phyloP scores from a whole-genome alignment of 2,797 vertebrate genomes.

The Lerista edwardsae region DNA sequence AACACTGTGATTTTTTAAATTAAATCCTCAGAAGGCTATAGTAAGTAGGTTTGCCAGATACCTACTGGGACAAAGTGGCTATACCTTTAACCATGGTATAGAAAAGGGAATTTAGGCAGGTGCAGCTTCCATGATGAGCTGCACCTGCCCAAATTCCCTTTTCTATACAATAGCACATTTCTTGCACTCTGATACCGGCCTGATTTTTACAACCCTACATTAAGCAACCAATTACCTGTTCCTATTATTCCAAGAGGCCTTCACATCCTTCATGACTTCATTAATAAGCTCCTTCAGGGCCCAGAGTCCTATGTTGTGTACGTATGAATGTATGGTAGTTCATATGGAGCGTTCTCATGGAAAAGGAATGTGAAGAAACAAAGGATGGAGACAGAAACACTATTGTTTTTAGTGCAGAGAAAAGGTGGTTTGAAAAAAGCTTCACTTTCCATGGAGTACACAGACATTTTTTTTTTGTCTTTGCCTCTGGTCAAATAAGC shows the following conservation, averaged over 20 bases:
- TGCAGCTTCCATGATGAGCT: too few relatives aligned
- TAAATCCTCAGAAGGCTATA: neutral
- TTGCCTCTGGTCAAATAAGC: neutral
- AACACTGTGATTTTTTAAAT: neutral
- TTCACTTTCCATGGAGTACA: neutral
- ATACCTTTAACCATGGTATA: too few relatives aligned
- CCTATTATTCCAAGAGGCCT: neutral
- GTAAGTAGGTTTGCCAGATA: too few relatives aligned
- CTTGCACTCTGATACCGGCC: neutral
- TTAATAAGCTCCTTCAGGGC: neutral
- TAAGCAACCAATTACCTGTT: neutral
- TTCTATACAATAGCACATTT: too few relatives aligned
- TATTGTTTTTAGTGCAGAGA: neutral
- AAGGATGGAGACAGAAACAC: neutral
- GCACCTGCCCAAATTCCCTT: too few relatives aligned
- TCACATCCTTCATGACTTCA: neutral
- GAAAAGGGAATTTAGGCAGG: too few relatives aligned
- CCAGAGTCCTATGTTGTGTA: neutral
- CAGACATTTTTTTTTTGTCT: neutral
- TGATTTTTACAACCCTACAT: neutral
- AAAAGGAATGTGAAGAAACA: neutral
- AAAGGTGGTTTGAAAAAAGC: neutral
- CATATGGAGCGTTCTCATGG: neutral
- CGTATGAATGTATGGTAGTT: neutral
- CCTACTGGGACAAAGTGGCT: too few relatives aligned